These are phyloP conservation scores for Amazona vittata DNA, from an alignment of 2,113 vertebrate species.

Conservation along the genomic window DNA sequence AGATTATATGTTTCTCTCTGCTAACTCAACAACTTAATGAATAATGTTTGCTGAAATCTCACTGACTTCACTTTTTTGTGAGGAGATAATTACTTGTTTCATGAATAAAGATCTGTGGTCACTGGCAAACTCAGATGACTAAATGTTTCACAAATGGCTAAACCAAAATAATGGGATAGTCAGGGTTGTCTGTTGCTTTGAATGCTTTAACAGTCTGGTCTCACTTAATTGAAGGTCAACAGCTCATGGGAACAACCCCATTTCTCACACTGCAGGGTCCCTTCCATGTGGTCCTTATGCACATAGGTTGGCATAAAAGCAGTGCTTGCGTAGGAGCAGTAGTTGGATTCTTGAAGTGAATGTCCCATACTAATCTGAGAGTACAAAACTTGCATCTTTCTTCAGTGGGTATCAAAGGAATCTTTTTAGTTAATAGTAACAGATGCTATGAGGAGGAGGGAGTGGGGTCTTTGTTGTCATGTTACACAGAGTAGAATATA, in stretches of 20 bases:
- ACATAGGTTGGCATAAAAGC: background rate
- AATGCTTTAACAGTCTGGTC: background rate
- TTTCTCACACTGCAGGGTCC: rapidly evolving
- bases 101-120: background rate
- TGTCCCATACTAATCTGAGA: rapidly evolving
- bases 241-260: background rate
- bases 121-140: background rate
- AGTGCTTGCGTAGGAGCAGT: background rate
- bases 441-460: background rate
- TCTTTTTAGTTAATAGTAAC: background rate
- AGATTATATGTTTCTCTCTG: background rate
- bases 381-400: background rate
- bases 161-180: background rate
- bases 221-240: background rate
- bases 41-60: background rate
- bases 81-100: background rate
- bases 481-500: background rate
- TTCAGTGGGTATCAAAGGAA: background rate
- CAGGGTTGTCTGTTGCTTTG: background rate
- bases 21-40: background rate
- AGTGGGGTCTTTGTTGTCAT: background rate
- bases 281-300: rapidly evolving
- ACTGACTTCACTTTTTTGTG: background rate
- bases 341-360: background rate
- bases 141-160: background rate